phyloP scores from a whole-genome alignment of 2,797 vertebrate species.

The Sylvilagus floridanus region DNA sequence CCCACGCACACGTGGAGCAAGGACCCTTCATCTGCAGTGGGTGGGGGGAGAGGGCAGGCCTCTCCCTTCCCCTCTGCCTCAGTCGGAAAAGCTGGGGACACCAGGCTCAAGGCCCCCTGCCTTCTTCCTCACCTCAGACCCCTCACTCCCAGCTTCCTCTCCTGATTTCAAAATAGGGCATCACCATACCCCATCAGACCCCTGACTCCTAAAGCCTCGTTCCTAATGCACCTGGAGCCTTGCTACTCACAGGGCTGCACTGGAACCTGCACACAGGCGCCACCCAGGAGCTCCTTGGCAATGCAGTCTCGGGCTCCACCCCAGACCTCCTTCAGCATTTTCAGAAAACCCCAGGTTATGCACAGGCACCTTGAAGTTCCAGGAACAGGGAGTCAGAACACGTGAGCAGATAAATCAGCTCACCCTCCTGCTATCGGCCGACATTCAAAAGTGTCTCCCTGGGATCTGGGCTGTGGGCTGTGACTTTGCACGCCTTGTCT shows the following conservation, averaged over 20 bases:
- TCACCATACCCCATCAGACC: too few species aligned
- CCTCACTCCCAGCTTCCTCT: neutral
- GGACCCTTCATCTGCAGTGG: neutral
- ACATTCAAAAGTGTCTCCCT: neutral
- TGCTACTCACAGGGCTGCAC: neutral
- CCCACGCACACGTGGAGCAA: accelerated
- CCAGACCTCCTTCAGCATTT: neutral
- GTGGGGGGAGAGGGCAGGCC: too few species aligned
- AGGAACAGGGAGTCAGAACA: neutral
- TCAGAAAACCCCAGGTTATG: neutral
- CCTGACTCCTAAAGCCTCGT: neutral
- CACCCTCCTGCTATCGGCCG: neutral
- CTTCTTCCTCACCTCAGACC: too few species aligned
- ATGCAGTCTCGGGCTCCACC: neutral
- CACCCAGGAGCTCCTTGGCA: neutral
- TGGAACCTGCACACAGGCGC: too few species aligned
- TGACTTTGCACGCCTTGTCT: neutral
- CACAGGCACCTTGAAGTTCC: neutral
- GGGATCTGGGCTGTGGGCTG: neutral
- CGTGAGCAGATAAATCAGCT: neutral
- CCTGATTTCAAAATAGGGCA: neutral
- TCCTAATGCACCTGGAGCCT: neutral
- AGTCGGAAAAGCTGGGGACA: neutral
- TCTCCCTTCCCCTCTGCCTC: neutral
- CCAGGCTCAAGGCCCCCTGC: neutral